Evolutionary conservation across 2,797 vertebrate genomes (phyloP).

Genomic region (Petrocephalus sullivani): DNA sequence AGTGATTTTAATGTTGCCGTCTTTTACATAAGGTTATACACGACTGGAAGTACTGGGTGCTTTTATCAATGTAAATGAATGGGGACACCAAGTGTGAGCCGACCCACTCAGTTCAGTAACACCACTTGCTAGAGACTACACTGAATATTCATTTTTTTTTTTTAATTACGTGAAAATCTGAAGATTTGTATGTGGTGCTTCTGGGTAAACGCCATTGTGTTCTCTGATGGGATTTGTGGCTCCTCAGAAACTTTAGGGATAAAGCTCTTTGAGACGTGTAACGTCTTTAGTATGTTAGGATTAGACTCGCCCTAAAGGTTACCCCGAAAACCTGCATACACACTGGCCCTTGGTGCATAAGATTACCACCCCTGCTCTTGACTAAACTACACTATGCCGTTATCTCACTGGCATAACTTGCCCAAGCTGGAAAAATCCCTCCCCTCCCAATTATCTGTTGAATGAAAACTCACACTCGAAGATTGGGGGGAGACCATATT

Average conservation of each 20-base stretch:
- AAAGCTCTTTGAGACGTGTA: too few relatives aligned
- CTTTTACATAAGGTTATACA: background rate
- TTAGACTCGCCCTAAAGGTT: too few relatives aligned
- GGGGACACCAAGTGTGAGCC: background rate
- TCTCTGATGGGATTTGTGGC: background rate
- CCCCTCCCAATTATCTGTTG: background rate
- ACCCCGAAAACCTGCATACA: too few relatives aligned
- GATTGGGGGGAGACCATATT: background rate
- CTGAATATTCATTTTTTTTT: background rate
- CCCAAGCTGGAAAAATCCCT: background rate
- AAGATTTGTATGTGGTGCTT: background rate
- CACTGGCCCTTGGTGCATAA: too few relatives aligned
- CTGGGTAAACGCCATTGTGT: background rate
- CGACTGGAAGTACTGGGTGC: background rate
- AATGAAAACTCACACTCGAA: background rate
- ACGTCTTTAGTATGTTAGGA: too few relatives aligned
- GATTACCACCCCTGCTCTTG: background rate
- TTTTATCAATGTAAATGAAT: constrained; percentile 5
- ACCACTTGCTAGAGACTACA: background rate
- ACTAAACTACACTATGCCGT: background rate
- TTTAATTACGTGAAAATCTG: background rate
- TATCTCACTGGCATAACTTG: background rate
- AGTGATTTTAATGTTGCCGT: constrained; percentile 3
- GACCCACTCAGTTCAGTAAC: background rate
- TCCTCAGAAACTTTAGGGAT: too few relatives aligned